Base-by-base conservation (phyloP, 2,888 invertebrate genomes). In the Drosophila atroscutellata region DNA sequence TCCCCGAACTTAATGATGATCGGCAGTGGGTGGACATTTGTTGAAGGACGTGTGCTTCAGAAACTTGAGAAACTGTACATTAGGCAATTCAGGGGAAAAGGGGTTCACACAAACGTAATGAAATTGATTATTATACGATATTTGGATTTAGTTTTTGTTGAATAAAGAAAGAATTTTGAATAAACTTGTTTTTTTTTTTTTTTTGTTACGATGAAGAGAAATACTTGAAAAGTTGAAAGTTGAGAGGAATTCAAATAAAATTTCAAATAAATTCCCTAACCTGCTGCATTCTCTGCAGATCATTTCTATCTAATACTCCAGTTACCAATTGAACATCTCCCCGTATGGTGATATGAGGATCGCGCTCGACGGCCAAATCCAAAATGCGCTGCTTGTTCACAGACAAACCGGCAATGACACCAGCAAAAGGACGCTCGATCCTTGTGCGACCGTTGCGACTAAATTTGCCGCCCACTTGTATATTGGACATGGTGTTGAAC, bases 401-500 rank as follows among this genome's bases (percentile, higher is more conserved):
- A 18, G 97, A 98, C 13, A 98, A 94, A 0, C 99, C 99, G 3
- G 98, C 96, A 65, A 98, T 95, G 36, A 98, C 96, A 0, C 99
- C 99, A 67, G 96, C 94, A 93, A 98, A 98, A 2, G 97, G 95
- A 47, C 97, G 94, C 87, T 96, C 96, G 56, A 97, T 95, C 75
- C 95, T 93, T 60, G 94, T 95, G 86, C 95, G 95, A 58, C 95
- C 95, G 39, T 91, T 90, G 57, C 93, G 92, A 67, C 93, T 92
- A 50, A 92, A 91, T 91, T 96, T 95, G 0, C 98, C 98, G 7
- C 99, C 99, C 34, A 98, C 95, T 83, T 97, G 97, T 49, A 99
- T 96, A 51, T 96, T 96, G 2, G 98, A 96, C 94, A 98, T 98
- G 90, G 97, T 96, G 94, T 99, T 98, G 94, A 99, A 98, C 37